These are phyloP conservation scores for Morus bassanus DNA, from an alignment of 2,797 vertebrate genomes.

Conservation along the genomic window DNA sequence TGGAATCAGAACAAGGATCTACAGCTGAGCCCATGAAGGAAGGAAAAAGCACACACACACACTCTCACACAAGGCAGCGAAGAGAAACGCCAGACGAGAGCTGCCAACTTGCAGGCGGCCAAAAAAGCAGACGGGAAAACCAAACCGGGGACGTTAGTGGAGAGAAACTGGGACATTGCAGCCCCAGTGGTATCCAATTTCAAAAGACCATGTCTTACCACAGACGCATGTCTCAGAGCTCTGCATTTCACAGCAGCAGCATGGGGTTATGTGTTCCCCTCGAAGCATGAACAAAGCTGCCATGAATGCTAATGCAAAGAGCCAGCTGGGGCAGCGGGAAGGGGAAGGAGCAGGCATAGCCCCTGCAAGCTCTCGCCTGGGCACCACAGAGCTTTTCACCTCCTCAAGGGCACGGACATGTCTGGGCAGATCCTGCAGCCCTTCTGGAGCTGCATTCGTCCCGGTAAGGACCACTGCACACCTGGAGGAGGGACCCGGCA, in stretches of 20 bases:
- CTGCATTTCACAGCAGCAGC: constrained; percentile 4
- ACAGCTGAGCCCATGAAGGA: constrained; percentile 40
- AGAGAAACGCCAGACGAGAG: constrained; percentile 5
- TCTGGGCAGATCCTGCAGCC: not conserved
- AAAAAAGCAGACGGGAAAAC: constrained; percentile 58
- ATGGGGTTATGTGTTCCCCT: constrained; percentile 15
- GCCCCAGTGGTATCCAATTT: constrained; percentile 44
- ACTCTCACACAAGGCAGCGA: constrained; percentile 8
- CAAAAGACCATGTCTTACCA: constrained; percentile 49
- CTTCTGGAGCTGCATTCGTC: not conserved
- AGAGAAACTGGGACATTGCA: constrained; percentile 53
- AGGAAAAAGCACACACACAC: not conserved
- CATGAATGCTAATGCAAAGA: not conserved
- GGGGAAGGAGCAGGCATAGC: not conserved
- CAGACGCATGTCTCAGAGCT: constrained; percentile 46
- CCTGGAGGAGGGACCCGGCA: not conserved
- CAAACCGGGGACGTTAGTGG: constrained; percentile 49
- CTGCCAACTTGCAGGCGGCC: constrained; percentile 52
- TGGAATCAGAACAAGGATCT: constrained; percentile 54
- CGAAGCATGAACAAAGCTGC: not conserved
- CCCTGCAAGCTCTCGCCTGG: not conserved
- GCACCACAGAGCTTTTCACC: not conserved
- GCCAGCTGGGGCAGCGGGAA: not conserved
- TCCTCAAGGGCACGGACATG: fast-evolving
- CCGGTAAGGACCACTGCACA: fast-evolving